Base-by-base conservation (phyloP, 2,888 invertebrate genomes). In the Pollenia angustigena region DNA sequence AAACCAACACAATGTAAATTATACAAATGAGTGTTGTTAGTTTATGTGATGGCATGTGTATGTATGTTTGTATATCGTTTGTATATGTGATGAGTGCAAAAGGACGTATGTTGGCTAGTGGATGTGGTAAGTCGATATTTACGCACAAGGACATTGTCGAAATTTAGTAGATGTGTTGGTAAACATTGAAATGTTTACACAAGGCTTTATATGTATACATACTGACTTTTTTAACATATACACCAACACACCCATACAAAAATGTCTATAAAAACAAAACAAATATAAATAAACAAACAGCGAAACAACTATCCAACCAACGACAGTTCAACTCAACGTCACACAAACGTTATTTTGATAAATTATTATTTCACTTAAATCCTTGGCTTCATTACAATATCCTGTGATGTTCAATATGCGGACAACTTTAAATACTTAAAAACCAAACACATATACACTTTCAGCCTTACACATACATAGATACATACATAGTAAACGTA, bases 311-410 rank as follows among this genome's bases (percentile, higher is more conserved):
- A 46, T 48, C 64, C 54, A 79, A 74, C 56, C 32, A 71, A 72
- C 81, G 81, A 79, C 85, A 81, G 50, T 50, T 66, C 81, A 81
- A 85, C 85, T 85, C 78, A 87, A 78, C 85, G 56, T 81, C 72
- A 78, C 40, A 81, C 85, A 88, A 84, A 81, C 75, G 74, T 79
- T 85, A 81, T 81, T 86, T 83, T 88, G 86, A 88, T 86, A 88
- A 88, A 88, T 88, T 85, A 87, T 87, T 87, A 81, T 87, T 87
- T 76, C 76, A 81, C 79, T 83, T 84, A 76, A 81, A 69, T 84
- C 74, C 83, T 88, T 81, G 87, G 74, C 83, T 86, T 84, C 69
- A 79, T 84, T 79, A 66, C 84, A 75, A 66, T 78, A 78, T 75
- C 74, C 60, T 76, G 71, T 60, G 66, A 79, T 75, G 82, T 76